A percentile compares a stretch with the other conserved stretches of the same genome.
These are phyloP conservation scores for Hylia prasina DNA, from an alignment of 2,113 vertebrate genomes.

Conservation along the genomic window DNA sequence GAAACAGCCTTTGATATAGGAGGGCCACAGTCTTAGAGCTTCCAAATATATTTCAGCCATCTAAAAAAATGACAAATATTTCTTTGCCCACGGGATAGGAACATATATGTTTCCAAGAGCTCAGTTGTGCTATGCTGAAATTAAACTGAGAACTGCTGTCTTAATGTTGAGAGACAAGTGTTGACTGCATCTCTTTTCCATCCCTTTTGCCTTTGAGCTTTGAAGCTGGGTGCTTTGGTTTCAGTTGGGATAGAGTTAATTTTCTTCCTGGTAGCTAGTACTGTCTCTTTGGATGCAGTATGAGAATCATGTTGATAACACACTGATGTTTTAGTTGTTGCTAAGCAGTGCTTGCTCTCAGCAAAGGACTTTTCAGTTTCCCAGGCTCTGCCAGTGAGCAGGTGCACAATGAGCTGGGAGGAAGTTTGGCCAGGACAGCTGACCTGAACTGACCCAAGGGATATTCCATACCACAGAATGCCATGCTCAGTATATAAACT, in stretches of 20 bases:
- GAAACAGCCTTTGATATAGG: slow-evolving; percentile 68
- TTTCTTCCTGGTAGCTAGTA: neutral
- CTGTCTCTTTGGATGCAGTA: neutral
- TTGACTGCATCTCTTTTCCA: neutral
- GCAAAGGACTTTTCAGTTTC: neutral
- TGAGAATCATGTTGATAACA: neutral
- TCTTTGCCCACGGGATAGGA: slow-evolving; percentile 19
- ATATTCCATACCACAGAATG: neutral
- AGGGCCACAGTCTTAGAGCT: slow-evolving; percentile 35
- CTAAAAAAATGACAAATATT: slow-evolving; percentile 63
- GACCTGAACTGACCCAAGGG: neutral
- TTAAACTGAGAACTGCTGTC: slow-evolving; percentile 32
- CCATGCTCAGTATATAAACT: neutral
- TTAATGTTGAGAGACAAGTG: neutral
- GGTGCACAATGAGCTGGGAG: neutral
- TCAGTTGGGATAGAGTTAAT: neutral
- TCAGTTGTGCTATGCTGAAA: slow-evolving; percentile 17
- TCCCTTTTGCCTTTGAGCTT: neutral
- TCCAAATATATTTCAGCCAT: slow-evolving; percentile 66
- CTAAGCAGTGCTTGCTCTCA: neutral
- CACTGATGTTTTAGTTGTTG: neutral
- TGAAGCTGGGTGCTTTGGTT: neutral
- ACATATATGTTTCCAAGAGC: slow-evolving; percentile 42
- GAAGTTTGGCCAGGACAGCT: neutral
- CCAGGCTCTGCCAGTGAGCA: neutral